Conservation (phyloP, 2,113 vertebrate species). For the Leptobrachium leishanense region DNA sequence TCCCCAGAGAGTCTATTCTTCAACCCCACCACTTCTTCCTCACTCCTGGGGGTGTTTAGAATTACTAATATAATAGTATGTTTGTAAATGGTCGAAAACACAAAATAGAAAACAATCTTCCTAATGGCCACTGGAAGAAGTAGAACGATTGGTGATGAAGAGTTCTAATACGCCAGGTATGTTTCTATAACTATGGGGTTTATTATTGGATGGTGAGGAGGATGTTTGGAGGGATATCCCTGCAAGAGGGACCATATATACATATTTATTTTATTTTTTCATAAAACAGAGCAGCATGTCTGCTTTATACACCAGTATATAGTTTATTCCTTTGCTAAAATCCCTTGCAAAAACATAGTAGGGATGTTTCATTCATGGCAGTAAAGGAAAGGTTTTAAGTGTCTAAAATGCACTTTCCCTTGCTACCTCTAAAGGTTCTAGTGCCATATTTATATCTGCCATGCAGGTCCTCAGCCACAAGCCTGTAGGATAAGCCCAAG, state of each 20-base stretch:
- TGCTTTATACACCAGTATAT: background rate
- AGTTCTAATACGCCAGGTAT: no score
- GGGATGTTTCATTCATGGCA: conserved; percentile 5
- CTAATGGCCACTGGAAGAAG: background rate
- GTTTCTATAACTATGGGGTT: no score
- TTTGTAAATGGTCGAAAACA: background rate
- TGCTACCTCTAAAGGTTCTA: conserved; percentile 14
- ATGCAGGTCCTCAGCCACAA: conserved; percentile 77
- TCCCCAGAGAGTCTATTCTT: background rate
- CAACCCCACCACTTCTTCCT: background rate
- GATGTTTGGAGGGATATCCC: background rate
- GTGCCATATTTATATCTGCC: conserved; percentile 75
- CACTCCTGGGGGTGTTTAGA: background rate
- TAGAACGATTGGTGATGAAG: no score
- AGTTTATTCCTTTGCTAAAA: background rate
- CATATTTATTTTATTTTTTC: background rate
- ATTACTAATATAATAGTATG: background rate
- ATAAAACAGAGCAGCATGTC: background rate
- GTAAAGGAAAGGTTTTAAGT: background rate
- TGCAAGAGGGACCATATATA: background rate
- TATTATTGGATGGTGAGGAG: no score
- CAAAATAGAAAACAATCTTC: background rate
- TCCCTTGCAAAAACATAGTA: background rate
- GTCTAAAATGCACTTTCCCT: conserved; percentile 13
- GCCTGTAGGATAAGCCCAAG: conserved; percentile 61